Conservation (phyloP, 1,140 invertebrate species). For the Pseudomyrmex pallidus region DNA sequence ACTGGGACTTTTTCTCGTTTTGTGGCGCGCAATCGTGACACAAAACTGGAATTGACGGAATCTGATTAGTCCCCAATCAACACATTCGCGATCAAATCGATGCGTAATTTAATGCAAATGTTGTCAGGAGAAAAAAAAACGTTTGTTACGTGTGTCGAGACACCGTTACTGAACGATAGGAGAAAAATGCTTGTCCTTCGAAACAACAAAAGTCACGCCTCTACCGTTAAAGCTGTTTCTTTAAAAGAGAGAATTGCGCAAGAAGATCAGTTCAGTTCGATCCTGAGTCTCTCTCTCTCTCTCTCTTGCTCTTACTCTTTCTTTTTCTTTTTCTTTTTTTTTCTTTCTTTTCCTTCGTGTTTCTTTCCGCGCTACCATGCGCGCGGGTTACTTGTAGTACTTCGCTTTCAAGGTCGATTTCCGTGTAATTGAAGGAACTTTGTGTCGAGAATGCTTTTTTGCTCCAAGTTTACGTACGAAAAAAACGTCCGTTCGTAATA, state of each 20-base stretch:
- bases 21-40: not conserved
- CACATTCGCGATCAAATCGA: not conserved
- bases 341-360: not conserved
- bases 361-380: slow-evolving; percentile 30
- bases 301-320: not conserved
- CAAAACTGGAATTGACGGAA: not conserved
- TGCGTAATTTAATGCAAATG: slow-evolving; percentile 32
- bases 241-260: slow-evolving; percentile 44
- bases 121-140: not conserved
- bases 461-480: slow-evolving; percentile 25
- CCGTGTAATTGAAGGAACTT: slow-evolving; percentile 56
- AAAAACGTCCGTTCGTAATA: not conserved
- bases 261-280: slow-evolving; percentile 39
- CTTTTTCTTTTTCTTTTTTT: not conserved
- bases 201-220: slow-evolving; percentile 45
- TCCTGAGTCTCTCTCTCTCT: slow-evolving; percentile 15
- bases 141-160: not conserved
- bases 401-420: slow-evolving; percentile 62
- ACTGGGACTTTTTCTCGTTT: not conserved
- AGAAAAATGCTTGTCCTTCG: slow-evolving; percentile 42
- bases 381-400: slow-evolving; percentile 62
- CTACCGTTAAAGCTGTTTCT: slow-evolving; percentile 43
- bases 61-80: not conserved
- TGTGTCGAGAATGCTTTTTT: slow-evolving; percentile 3
- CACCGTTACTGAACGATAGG: slow-evolving; percentile 35